Evolutionary conservation across 2,113 vertebrate species (phyloP).

Genomic region (Carollia perspicillata): DNA sequence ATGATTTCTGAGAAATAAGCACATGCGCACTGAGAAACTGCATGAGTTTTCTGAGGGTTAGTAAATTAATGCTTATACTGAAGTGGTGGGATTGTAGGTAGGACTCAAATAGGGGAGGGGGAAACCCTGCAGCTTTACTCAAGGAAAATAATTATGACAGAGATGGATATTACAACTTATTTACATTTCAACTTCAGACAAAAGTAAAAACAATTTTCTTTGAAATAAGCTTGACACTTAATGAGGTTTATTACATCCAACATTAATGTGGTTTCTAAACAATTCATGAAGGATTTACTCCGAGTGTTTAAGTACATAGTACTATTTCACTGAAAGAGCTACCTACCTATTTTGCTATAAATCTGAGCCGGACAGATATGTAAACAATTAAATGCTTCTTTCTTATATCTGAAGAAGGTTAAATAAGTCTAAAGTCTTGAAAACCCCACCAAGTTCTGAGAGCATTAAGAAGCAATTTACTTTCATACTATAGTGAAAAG

Average conservation of each 20-base stretch:
- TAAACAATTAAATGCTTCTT: background rate
- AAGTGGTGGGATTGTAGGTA: background rate
- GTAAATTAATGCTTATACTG: background rate
- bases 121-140: background rate
- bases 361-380: background rate
- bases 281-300: background rate
- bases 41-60: slow-evolving; percentile 7
- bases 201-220: slow-evolving; percentile 34
- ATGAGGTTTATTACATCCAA: slow-evolving; percentile 26
- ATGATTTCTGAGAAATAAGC: background rate
- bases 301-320: background rate
- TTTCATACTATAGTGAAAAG: background rate
- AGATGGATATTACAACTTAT: background rate
- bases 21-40: background rate
- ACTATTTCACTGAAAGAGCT: slow-evolving; percentile 12
- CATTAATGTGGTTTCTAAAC: background rate
- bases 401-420: background rate
- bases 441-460: background rate
- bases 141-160: slow-evolving; percentile 8
- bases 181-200: slow-evolving; percentile 13
- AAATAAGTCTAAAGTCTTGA: background rate
- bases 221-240: slow-evolving; percentile 38
- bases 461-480: slow-evolving; percentile 13
- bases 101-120: background rate
- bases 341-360: background rate